These are phyloP conservation scores for Chaetodon trifasciatus DNA, from an alignment of 2,797 vertebrate species.

Conservation along the genomic window DNA sequence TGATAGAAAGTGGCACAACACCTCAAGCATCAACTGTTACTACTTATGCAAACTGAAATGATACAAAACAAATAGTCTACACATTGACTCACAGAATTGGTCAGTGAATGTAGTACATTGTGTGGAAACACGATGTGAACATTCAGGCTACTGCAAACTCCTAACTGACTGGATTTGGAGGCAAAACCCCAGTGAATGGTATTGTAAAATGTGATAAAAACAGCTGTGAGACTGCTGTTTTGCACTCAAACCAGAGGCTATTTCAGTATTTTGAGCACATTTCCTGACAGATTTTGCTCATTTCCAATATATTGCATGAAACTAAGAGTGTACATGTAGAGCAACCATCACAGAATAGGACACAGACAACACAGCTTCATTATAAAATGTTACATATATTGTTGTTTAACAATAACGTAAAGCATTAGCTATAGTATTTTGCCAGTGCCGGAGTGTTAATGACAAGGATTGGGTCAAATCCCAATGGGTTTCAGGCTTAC, in stretches of 20 bases:
- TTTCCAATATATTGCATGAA: background rate
- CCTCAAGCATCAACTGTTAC: background rate
- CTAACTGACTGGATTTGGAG: background rate
- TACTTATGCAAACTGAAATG: background rate
- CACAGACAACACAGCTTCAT: background rate
- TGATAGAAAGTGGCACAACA: background rate
- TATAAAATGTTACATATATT: background rate
- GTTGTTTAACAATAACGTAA: background rate
- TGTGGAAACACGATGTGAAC: slow-evolving; percentile 1
- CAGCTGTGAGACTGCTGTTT: slow-evolving; percentile 24
- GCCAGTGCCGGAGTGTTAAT: background rate
- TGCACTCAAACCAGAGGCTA: background rate
- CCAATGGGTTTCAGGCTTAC: background rate
- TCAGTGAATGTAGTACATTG: background rate
- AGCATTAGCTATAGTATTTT: background rate
- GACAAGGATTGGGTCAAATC: background rate
- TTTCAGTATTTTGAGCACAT: background rate
- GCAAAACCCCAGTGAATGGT: slow-evolving; percentile 11
- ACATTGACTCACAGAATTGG: slow-evolving; percentile 5
- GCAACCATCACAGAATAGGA: background rate
- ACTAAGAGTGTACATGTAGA: background rate
- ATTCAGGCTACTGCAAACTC: slow-evolving; percentile 7
- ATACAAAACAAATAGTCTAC: slow-evolving; percentile 12
- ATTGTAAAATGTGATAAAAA: slow-evolving; percentile 31
- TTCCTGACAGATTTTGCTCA: background rate